These are phyloP conservation scores for Hypomecis punctinalis DNA, from an alignment of 2,888 invertebrate genomes.

Conservation along the genomic window DNA sequence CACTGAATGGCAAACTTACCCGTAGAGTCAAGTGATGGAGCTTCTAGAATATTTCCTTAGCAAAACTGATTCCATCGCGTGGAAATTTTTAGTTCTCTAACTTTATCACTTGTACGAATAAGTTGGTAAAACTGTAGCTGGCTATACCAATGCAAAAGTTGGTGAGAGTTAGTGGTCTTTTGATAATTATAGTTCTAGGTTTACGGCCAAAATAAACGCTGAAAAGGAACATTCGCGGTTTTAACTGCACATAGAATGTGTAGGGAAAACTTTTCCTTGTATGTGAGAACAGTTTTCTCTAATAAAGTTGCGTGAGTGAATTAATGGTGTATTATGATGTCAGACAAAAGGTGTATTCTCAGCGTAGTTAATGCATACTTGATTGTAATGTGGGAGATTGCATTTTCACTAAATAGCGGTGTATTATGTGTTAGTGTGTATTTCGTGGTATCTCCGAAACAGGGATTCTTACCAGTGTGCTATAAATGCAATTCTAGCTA, in stretches of 20 bases:
- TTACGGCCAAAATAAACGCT: constrained; percentile 20
- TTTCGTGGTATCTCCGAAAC: too few species aligned
- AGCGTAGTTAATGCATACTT: neutral
- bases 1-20: neutral
- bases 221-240: constrained; percentile 9
- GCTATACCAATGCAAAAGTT: neutral
- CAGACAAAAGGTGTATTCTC: neutral
- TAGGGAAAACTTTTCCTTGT: neutral
- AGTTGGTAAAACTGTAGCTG: neutral
- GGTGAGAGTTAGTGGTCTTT: constrained; percentile 30
- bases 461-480: too few species aligned
- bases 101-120: neutral
- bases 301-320: neutral
- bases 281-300: constrained; percentile 1
- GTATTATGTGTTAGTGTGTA: too few species aligned
- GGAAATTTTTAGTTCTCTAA: neutral
- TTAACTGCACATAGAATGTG: constrained; percentile 1
- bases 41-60: neutral
- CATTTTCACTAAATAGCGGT: too few species aligned
- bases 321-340: neutral
- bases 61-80: neutral
- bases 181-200: constrained; percentile 24
- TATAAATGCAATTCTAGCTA: too few species aligned
- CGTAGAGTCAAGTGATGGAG: neutral
- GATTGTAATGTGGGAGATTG: too few species aligned